Percentiles rank a stretch among this genome's conserved stretches.
phyloP scores from a whole-genome alignment of 2,888 invertebrate genomes.

The Phragmatobia fuliginosa region DNA sequence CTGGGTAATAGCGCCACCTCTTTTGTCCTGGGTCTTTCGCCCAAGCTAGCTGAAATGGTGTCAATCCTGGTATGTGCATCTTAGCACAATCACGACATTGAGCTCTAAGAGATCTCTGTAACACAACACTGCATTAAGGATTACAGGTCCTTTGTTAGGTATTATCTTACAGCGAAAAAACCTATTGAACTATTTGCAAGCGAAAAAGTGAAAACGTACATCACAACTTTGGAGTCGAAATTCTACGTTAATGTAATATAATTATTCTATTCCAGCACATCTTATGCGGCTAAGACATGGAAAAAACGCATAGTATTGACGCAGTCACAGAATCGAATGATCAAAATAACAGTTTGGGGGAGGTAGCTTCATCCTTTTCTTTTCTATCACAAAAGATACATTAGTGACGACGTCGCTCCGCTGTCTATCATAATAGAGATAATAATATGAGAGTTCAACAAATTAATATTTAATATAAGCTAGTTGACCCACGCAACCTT shows the following conservation, averaged over 20 bases:
- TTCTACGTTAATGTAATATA: no score
- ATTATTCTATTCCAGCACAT: no score
- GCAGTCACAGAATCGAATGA: neutral
- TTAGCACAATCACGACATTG: conserved; percentile 69
- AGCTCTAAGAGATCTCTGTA: conserved; percentile 58
- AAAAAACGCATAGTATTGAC: neutral
- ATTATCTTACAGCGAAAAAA: neutral
- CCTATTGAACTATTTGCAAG: neutral
- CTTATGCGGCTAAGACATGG: neutral
- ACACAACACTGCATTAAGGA: conserved; percentile 15
- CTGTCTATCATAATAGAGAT: no score
- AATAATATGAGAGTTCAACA: no score
- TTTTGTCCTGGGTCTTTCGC: conserved; percentile 63
- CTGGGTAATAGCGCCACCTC: conserved; percentile 84
- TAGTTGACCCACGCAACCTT: no score
- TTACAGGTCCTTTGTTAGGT: neutral
- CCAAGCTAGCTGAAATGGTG: conserved; percentile 62
- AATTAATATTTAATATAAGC: no score
- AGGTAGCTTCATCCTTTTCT: no score
- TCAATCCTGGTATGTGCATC: conserved; percentile 46
- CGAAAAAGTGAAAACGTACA: neutral
- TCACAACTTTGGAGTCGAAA: neutral
- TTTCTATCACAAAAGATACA: no score
- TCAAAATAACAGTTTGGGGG: no score
- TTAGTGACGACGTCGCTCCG: no score